Conservation (phyloP, 2,797 vertebrate species). For the Alcedo atthis region DNA sequence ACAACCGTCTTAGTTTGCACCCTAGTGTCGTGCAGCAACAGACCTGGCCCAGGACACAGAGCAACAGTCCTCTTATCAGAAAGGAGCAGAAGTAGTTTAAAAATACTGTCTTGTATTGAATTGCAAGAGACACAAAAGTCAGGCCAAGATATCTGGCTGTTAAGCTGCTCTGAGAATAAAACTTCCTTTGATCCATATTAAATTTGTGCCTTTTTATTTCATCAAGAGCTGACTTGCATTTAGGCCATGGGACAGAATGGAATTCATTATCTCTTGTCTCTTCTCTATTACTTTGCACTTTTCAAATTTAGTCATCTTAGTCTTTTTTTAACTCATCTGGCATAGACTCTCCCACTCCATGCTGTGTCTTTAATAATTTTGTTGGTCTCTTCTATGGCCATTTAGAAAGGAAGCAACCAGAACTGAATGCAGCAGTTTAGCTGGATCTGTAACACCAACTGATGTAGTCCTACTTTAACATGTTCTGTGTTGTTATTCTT, state of each 20-base stretch:
- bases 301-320: conserved; percentile 28
- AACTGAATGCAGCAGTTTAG: not conserved
- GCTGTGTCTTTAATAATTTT: not conserved
- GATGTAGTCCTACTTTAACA: not conserved
- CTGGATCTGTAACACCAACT: not conserved
- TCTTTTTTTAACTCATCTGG: not conserved
- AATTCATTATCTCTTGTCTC: conserved; percentile 38
- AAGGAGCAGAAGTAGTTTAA: not conserved
- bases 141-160: not conserved
- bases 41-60: not conserved
- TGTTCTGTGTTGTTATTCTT: not conserved
- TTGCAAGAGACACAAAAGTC: not conserved
- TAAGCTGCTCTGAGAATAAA: not conserved
- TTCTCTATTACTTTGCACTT: conserved; percentile 60
- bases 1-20: not conserved
- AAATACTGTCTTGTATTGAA: not conserved
- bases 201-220: conserved; percentile 55
- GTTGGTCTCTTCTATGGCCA: not conserved
- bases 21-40: not conserved
- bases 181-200: conserved; percentile 42
- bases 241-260: not conserved
- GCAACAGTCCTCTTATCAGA: not conserved
- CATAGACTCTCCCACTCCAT: not conserved
- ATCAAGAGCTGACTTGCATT: conserved; percentile 46
- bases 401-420: conserved; percentile 10